Conservation (phyloP, 2,113 vertebrate genomes). For the Rhea pennata region DNA sequence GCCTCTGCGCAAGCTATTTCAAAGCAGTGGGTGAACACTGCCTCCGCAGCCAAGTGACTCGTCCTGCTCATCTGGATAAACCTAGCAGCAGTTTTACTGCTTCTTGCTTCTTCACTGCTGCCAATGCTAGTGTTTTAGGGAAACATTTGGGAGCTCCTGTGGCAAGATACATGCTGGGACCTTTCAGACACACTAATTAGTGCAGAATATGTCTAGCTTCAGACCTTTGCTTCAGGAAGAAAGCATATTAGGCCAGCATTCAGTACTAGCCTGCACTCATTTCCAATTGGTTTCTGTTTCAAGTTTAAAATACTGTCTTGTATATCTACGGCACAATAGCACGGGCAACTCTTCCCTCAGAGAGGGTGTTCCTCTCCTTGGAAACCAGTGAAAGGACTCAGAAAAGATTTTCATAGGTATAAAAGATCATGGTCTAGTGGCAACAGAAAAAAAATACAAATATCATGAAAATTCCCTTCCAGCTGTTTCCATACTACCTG, state of each 20-base stretch:
- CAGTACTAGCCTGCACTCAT: not conserved
- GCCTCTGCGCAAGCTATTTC: fast-evolving
- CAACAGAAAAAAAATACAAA: not conserved
- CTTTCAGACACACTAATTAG: not conserved
- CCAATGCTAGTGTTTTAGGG: not conserved
- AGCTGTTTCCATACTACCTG: not conserved
- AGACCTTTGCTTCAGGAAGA: not conserved
- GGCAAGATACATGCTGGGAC: not conserved
- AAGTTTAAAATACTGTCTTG: not conserved
- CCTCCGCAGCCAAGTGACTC: not conserved
- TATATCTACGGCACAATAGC: not conserved
- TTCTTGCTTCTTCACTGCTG: not conserved
- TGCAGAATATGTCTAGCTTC: not conserved
- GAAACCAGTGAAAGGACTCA: not conserved
- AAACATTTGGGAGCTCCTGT: not conserved
- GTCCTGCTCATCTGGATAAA: fast-evolving
- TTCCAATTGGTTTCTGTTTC: not conserved
- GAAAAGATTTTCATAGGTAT: not conserved
- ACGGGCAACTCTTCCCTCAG: not conserved
- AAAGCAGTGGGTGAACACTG: not conserved
- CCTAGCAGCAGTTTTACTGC: not conserved
- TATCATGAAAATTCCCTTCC: not conserved
- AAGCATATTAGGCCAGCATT: not conserved
- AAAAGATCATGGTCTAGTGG: fast-evolving
- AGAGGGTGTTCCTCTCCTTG: not conserved